Percentiles rank a stretch among this genome's conserved stretches.
Evolutionary conservation across 1,140 invertebrate genomes (phyloP).

Genomic region (Whitmania pigra): DNA sequence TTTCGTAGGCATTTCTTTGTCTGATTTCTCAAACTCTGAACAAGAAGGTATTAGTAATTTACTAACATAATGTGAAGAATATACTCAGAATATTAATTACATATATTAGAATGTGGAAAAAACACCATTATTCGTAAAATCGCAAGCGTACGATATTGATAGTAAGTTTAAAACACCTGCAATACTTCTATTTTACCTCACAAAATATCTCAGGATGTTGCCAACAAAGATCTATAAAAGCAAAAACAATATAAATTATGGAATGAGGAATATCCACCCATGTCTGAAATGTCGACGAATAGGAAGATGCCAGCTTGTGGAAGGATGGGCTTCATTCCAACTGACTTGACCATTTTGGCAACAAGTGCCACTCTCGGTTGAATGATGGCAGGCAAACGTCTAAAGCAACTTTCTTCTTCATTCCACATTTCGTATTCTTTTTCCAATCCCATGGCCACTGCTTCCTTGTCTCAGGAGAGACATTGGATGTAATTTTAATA

Average conservation of each 20-base stretch:
- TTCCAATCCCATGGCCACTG: constrained; percentile 77
- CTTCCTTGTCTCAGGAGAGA: constrained; percentile 58
- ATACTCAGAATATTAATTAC: no score
- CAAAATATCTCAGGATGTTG: no score
- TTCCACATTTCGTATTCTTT: constrained; percentile 60
- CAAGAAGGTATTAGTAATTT: no score
- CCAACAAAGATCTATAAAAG: neutral
- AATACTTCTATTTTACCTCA: no score
- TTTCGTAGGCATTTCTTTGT: neutral
- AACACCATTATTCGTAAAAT: no score
- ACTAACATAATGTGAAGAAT: no score
- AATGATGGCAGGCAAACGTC: constrained; percentile 61
- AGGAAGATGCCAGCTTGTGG: constrained; percentile 98
- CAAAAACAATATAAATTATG: neutral
- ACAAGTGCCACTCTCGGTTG: constrained; percentile 69
- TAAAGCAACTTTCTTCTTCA: constrained; percentile 66
- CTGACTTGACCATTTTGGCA: constrained; percentile 59
- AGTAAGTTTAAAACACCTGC: no score
- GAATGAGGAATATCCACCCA: constrained; percentile 28
- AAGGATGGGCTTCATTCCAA: constrained; percentile 76
- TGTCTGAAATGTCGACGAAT: constrained; percentile 67
- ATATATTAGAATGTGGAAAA: no score
- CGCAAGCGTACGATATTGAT: no score
- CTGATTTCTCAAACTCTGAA: neutral
- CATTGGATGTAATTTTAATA: constrained; percentile 1